Evolutionary conservation across 2,888 invertebrate genomes (phyloP).

Genomic region (Sycophila texana): DNA sequence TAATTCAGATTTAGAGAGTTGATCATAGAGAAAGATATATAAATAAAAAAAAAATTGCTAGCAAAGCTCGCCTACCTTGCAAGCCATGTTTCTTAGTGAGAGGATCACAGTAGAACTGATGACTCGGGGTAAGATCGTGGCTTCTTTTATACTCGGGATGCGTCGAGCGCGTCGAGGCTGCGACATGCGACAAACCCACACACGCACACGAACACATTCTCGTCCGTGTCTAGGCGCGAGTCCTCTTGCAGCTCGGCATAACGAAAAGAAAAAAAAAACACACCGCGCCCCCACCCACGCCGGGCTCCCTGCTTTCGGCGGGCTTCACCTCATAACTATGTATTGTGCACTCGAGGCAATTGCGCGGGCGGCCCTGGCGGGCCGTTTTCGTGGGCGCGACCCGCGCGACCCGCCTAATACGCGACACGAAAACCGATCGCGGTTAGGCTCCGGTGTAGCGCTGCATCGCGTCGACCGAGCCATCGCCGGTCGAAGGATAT

Average conservation of each 20-base stretch:
- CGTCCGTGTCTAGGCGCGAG: not conserved
- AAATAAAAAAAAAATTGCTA: not conserved
- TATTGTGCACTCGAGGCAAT: conserved; percentile 31
- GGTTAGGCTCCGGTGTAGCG: too few species aligned
- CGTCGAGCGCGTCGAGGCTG: conserved; percentile 7
- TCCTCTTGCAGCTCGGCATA: not conserved
- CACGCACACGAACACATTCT: not conserved
- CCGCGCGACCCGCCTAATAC: conserved; percentile 39
- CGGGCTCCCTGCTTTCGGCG: conserved; percentile 17
- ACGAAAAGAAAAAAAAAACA: not conserved
- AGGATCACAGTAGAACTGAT: conserved; percentile 55
- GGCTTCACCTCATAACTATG: conserved; percentile 50
- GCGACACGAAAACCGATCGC: conserved; percentile 54
- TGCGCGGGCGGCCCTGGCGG: conserved; percentile 48
- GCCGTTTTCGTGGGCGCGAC: not conserved
- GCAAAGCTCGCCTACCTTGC: conserved; percentile 44
- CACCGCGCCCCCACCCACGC: conserved; percentile 8
- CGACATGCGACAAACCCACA: conserved; percentile 1
- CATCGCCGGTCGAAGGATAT: too few species aligned
- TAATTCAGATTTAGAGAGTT: too few species aligned
- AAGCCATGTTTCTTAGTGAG: conserved; percentile 53
- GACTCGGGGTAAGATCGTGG: conserved; percentile 51
- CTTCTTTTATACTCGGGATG: conserved; percentile 54
- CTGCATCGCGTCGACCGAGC: too few species aligned
- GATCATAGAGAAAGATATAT: not conserved